Evolutionary conservation across 2,113 vertebrate genomes (phyloP), one percentile per base, ranked within the genome.

Genomic region (human): DNA sequence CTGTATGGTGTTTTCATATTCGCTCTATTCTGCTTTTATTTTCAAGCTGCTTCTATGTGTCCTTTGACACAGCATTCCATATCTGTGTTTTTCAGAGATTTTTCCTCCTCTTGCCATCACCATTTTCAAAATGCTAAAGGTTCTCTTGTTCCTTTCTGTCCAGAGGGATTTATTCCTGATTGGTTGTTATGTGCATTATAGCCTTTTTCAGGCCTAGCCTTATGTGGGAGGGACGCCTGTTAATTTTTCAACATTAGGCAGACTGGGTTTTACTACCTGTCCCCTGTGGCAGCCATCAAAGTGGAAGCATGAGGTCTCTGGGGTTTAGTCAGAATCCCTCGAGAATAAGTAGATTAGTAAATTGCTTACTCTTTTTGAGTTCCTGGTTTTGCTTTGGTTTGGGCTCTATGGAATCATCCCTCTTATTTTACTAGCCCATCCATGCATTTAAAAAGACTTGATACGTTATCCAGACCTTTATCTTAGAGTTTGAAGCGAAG

Each of bases 371-470:
- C 8, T 75, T 20, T 20, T 78, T 72, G 38, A 30, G 18, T 88
- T 93, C 40, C 45, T 90, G 48, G 55, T 96, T 93, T 96, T n/a
- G 43, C 38, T 95, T 81, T 93, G 55, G 32, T 90, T 93, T 95
- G 78, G n/a, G 30, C 55, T 81, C 6, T 10, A 0, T 92, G 79
- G 48, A 83, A 78, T 75, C 40, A 75, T 68, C 6, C 13, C 84
- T 94, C 55, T 87, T 5, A 66, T 79, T 48, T 89, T 94, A 75
- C 40, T 85, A 72, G 52, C 40, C 75, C 86, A n/a, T 43, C 40
- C 22, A 43, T 88, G 64, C 70, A 83, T 90, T 84, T 91, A 80
- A 73, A 80, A 94, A 83, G 38, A 68, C 90, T 73, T 78, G 20
- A 30, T 87, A 61, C 10, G 17, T 96, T 82, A 70, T 40, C 38